These are phyloP conservation scores for Bellardia pandia DNA, from an alignment of 2,888 invertebrate species.

Conservation along the genomic window DNA sequence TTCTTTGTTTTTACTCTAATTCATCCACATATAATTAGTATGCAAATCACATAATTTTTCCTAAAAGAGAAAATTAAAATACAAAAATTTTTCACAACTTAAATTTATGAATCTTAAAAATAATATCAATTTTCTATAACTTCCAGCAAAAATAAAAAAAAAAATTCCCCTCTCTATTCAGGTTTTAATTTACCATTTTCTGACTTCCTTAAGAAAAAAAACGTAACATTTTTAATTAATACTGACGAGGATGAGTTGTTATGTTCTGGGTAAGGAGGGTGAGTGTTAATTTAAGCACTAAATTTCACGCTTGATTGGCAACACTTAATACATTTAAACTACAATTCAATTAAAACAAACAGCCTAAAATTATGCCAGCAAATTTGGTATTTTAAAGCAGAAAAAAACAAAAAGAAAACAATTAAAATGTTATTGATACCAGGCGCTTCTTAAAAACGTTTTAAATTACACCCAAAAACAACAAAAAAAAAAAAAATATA, in stretches of 20 bases:
- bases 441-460: constrained; percentile 40
- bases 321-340: constrained; percentile 63
- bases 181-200: not conserved
- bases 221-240: constrained; percentile 68
- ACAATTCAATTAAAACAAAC: constrained; percentile 64
- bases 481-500: constrained; percentile 8
- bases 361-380: constrained; percentile 40
- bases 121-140: constrained; percentile 32
- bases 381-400: constrained; percentile 38
- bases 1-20: not conserved
- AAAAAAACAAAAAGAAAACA: constrained; percentile 62
- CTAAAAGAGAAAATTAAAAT: constrained; percentile 1
- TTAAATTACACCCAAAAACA: constrained; percentile 52
- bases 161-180: not conserved
- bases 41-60: constrained; percentile 55
- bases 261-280: not conserved
- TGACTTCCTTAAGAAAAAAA: not conserved
- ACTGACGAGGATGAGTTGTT: constrained; percentile 20
- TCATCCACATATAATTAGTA: constrained; percentile 29
- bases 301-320: constrained; percentile 68
- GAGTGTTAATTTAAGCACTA: constrained; percentile 38
- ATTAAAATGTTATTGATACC: constrained; percentile 71
- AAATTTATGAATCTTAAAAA: constrained; percentile 20
- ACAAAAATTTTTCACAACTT: not conserved
- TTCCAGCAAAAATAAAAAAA: not conserved